Evolutionary conservation across 1,140 invertebrate genomes (phyloP), one percentile per base, ranked within the genome.

Genomic region (Bactericera cockerelli): DNA sequence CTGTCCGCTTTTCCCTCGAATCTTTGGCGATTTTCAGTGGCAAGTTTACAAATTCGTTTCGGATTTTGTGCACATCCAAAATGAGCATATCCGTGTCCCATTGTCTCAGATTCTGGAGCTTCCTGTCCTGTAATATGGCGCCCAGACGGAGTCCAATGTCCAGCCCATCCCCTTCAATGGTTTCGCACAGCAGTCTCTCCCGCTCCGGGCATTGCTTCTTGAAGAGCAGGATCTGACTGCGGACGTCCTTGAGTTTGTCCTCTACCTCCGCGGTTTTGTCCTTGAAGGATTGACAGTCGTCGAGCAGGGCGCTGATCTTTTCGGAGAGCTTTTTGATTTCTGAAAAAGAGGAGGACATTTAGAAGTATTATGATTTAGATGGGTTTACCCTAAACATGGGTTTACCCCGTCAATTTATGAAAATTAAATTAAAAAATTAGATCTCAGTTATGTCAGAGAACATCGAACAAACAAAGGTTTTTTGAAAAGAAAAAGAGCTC

Each of bases 101-200:
- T 21, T 62, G 60, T 25, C 61, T 59, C 33, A 68, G 21, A 16
- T 59, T 25, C 28, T 16, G 39, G 33, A 67, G 60, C n/a, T 62
- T 49, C 19, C n/a, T n/a, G 36, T 65, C 65, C 42, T 19, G 65
- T 59, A 61, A 70, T 63, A 75, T 74, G 68, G 65, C 64, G 21
- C 72, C 70, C 33, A 75, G 65, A 16, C 67, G 63, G 26, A 76
- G 64, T 42, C 73, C 72, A 33, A 80, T 64, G 53, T 73, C 76
- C 56, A 83, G 69, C 19, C 77, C 77, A 28, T 77, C 71, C 13
- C 79, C 75, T 63, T 82, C 79, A 33, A 84, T 71, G 10, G 80
- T 80, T 26, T 81, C 80, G 67, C 82, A 85, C 2, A 84, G 73
- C 13, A 77, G 73, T 53, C 75, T 70, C 67, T 84, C 82, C 62